Evolutionary conservation across 2,797 vertebrate genomes (phyloP).

Genomic region (Helicolenus hilgendorfi): DNA sequence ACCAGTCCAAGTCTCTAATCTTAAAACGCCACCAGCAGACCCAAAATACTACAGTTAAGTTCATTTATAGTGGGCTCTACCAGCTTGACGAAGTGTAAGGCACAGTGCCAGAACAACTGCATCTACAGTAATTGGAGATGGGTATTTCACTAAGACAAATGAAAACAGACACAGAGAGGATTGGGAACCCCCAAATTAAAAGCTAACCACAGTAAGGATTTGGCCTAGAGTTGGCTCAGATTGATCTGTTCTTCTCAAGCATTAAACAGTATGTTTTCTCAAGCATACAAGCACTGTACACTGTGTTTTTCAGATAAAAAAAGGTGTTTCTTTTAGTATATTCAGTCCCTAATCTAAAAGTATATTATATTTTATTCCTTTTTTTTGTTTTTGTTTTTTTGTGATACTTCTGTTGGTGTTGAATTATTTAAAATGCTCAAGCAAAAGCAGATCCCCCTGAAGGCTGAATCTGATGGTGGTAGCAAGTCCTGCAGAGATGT

Average conservation of each 20-base stretch:
- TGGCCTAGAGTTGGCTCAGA: slow-evolving; percentile 8
- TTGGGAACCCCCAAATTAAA: slow-evolving; percentile 47
- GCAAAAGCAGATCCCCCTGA: not conserved
- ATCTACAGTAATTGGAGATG: slow-evolving; percentile 32
- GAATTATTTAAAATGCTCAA: not conserved
- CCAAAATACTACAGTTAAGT: slow-evolving; percentile 24
- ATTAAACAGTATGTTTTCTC: slow-evolving; percentile 36
- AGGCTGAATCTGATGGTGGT: not conserved
- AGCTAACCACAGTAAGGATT: slow-evolving; percentile 21
- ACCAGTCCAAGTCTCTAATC: slow-evolving; percentile 40
- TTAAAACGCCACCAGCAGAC: slow-evolving; percentile 37
- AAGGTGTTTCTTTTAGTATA: not conserved
- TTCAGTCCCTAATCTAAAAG: slow-evolving; percentile 5
- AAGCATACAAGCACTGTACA: slow-evolving; percentile 11
- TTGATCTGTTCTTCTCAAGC: slow-evolving; percentile 1
- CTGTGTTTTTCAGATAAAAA: slow-evolving; percentile 16
- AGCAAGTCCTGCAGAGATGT: slow-evolving; percentile 16
- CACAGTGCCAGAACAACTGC: slow-evolving; percentile 45
- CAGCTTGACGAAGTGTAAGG: slow-evolving; percentile 43
- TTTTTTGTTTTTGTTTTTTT: slow-evolving; percentile 4
- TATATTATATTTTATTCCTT: not conserved
- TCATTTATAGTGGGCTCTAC: slow-evolving; percentile 38
- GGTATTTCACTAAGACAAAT: slow-evolving; percentile 54
- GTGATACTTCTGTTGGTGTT: not conserved
- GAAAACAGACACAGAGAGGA: slow-evolving; percentile 45